These are phyloP conservation scores for Strix uralensis DNA, from an alignment of 2,113 vertebrate genomes.

Conservation along the genomic window DNA sequence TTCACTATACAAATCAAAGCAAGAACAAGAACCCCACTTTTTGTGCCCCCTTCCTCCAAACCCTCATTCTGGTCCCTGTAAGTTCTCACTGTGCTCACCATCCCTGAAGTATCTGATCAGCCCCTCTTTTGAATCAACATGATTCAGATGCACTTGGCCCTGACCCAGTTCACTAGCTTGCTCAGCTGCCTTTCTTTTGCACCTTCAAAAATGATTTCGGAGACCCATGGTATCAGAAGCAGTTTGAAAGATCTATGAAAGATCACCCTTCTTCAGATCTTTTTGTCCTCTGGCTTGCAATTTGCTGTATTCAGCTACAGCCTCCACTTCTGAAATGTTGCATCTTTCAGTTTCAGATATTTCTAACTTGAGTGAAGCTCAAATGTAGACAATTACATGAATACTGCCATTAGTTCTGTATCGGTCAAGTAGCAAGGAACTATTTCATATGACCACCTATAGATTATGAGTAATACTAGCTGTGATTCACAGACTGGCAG, in stretches of 20 bases:
- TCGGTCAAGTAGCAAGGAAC: neutral
- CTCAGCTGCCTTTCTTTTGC: slow-evolving; percentile 8
- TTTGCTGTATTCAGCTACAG: neutral
- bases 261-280: neutral
- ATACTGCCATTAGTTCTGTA: neutral
- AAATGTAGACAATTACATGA: neutral
- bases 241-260: neutral
- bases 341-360: neutral
- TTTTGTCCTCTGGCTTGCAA: neutral
- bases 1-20: neutral
- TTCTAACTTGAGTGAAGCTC: neutral
- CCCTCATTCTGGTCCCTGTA: neutral
- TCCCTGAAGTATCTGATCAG: neutral
- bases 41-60: neutral
- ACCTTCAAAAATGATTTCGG: slow-evolving; percentile 24
- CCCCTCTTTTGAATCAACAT: neutral
- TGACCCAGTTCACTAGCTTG: neutral
- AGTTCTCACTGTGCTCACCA: neutral
- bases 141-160: neutral
- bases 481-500: neutral
- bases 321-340: neutral
- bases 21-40: neutral
- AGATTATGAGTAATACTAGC: neutral
- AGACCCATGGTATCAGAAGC: neutral
- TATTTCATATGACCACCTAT: neutral